A percentile compares a stretch with the other conserved stretches of the same genome.
Evolutionary conservation across 2,113 vertebrate genomes (phyloP).

Genomic region (Actenoides hombroni): DNA sequence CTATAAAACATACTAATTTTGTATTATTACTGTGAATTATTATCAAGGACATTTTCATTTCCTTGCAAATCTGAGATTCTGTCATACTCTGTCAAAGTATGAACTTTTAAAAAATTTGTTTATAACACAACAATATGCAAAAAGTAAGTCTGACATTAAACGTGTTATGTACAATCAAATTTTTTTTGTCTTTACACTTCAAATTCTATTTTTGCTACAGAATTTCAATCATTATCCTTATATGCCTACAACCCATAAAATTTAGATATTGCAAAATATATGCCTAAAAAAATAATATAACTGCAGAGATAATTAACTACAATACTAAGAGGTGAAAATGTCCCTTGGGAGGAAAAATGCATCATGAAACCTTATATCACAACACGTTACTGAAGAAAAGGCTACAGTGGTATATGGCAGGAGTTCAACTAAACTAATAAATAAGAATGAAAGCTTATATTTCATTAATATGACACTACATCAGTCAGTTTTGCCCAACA

Average conservation of each 20-base stretch:
- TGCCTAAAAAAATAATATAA: background rate
- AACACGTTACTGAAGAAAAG: slow-evolving; percentile 34
- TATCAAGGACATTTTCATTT: background rate
- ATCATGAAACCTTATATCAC: slow-evolving; percentile 43
- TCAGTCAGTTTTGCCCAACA: slow-evolving; percentile 18
- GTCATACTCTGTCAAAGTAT: background rate
- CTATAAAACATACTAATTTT: background rate
- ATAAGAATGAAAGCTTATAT: slow-evolving; percentile 42
- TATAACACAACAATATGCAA: background rate
- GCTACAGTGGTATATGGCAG: slow-evolving; percentile 40
- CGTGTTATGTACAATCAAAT: background rate
- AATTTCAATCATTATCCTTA: background rate
- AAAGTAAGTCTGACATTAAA: background rate
- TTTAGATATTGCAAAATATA: background rate
- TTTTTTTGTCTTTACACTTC: background rate
- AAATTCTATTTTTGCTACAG: background rate
- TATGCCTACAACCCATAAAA: background rate
- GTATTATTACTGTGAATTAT: background rate
- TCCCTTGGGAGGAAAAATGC: slow-evolving; percentile 30
- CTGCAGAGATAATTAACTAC: slow-evolving; percentile 43
- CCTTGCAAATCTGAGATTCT: background rate
- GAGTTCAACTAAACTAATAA: slow-evolving; percentile 42
- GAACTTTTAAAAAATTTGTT: background rate
- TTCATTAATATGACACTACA: slow-evolving; percentile 56
- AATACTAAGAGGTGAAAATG: slow-evolving; percentile 14